Percentiles rank a stretch among this genome's conserved stretches.
phyloP scores from a whole-genome alignment of 2,797 vertebrate genomes.

The Mus spretus region DNA sequence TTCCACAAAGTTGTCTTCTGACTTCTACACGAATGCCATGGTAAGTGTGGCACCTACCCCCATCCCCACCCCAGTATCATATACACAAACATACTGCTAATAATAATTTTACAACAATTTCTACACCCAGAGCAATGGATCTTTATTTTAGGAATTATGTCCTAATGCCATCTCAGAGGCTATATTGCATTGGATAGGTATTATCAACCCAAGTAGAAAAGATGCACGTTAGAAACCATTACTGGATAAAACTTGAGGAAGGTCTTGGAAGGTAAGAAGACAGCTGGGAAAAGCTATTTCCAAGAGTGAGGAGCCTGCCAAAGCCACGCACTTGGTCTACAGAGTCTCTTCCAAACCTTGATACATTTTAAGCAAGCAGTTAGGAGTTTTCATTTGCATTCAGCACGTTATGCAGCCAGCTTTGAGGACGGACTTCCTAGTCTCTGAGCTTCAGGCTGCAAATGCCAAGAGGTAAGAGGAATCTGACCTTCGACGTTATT shows the following conservation, averaged over 20 bases:
- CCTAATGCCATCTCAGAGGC: neutral
- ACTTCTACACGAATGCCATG: neutral
- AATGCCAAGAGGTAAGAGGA: neutral
- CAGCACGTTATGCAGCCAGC: neutral
- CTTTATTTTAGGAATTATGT: slow-evolving; percentile 39
- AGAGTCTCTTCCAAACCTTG: slow-evolving; percentile 24
- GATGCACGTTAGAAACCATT: neutral
- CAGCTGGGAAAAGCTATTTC: neutral
- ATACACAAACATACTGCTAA: neutral
- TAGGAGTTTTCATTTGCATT: neutral
- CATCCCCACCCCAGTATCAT: neutral
- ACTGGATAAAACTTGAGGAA: neutral
- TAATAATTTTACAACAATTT: neutral
- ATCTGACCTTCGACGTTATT: neutral
- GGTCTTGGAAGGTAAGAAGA: neutral
- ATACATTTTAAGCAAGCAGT: slow-evolving; percentile 23
- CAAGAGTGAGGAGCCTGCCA: neutral
- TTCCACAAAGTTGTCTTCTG: neutral
- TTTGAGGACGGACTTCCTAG: neutral
- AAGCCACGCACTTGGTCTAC: neutral
- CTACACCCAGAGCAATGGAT: neutral
- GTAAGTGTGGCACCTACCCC: too few species aligned
- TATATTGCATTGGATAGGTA: neutral
- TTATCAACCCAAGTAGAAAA: neutral
- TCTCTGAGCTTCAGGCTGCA: neutral